phyloP scores from a whole-genome alignment of 2,888 invertebrate species.

The Drosophila niveifrons region DNA sequence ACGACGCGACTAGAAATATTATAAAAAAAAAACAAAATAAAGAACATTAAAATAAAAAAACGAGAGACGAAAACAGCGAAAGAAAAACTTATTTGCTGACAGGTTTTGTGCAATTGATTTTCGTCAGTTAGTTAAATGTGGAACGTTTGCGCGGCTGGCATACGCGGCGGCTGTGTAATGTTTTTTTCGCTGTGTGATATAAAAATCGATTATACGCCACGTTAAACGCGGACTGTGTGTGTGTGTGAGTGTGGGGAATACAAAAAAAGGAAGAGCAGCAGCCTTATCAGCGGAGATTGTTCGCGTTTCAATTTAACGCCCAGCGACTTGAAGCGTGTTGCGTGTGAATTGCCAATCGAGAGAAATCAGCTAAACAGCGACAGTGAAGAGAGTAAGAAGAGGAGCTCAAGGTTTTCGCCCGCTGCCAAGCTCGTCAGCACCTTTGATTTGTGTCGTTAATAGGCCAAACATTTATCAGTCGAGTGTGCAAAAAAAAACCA shows the following conservation, averaged over 20 bases:
- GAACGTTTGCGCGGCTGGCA: constrained; percentile 37
- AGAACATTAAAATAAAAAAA: neutral
- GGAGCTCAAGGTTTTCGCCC: neutral
- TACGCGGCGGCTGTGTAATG: constrained; percentile 53
- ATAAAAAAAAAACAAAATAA: neutral
- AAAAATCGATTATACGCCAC: constrained; percentile 79
- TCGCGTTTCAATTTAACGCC: constrained; percentile 75
- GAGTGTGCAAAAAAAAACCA: neutral
- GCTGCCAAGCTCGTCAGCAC: constrained; percentile 31
- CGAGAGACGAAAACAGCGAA: neutral
- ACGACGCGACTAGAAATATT: constrained; percentile 15
- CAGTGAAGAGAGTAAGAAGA: neutral
- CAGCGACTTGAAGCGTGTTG: constrained; percentile 47
- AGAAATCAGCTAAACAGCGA: constrained; percentile 17
- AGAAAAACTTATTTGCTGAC: constrained; percentile 38
- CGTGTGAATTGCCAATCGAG: constrained; percentile 58
- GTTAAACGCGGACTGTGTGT: constrained; percentile 49
- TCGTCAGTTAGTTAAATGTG: constrained; percentile 58
- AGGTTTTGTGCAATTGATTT: constrained; percentile 67
- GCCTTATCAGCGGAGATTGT: constrained; percentile 46
- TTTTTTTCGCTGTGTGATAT: constrained; percentile 34
- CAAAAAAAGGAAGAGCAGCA: neutral
- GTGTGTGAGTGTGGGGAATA: neutral
- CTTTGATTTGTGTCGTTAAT: constrained; percentile 73
- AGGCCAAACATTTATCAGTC: constrained; percentile 58